Conservation (phyloP, 1,140 invertebrate species). For the Eulimnadia texana region DNA sequence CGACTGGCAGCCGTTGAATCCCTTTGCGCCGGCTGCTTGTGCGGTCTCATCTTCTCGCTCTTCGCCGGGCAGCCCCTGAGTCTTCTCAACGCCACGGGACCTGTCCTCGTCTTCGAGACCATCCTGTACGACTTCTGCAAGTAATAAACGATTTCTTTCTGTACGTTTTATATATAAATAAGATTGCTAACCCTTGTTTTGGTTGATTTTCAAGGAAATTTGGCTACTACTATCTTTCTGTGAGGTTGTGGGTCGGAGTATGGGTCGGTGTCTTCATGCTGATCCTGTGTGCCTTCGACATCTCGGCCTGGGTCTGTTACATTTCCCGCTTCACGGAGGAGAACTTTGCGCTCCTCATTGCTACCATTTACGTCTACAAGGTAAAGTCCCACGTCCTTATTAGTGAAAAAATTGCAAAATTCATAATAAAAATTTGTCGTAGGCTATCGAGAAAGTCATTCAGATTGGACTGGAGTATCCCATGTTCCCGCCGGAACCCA, state of each 20-base stretch:
- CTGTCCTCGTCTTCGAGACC: slow-evolving; percentile 94
- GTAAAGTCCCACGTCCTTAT: slow-evolving; percentile 34
- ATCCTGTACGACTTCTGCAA: slow-evolving; percentile 91
- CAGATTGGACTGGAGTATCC: slow-evolving; percentile 68
- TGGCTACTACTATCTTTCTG: slow-evolving; percentile 79
- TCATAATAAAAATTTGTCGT: not conserved
- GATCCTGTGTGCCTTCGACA: slow-evolving; percentile 84
- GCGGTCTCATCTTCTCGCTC: slow-evolving; percentile 86
- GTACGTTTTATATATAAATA: slow-evolving; percentile 23
- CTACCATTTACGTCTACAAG: slow-evolving; percentile 98
- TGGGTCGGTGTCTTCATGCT: slow-evolving; percentile 81
- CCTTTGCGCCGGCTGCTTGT: slow-evolving; percentile 85
- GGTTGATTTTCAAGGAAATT: slow-evolving; percentile 34
- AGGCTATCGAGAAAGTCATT: slow-evolving; percentile 69
- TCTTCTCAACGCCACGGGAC: slow-evolving; percentile 93
- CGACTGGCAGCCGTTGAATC: slow-evolving; percentile 98
- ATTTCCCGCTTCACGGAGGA: slow-evolving; percentile 99
- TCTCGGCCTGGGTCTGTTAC: slow-evolving; percentile 94
- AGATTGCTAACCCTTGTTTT: slow-evolving; percentile 19
- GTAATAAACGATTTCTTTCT: slow-evolving; percentile 33
- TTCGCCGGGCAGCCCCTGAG: slow-evolving; percentile 97
- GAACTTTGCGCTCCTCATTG: slow-evolving; percentile 95
- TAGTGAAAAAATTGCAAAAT: slow-evolving; percentile 6
- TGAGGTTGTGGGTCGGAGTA: slow-evolving; percentile 88
- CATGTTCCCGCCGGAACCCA: slow-evolving; percentile 43